Evolutionary conservation across 2,113 vertebrate genomes (phyloP), one percentile per base, ranked within the genome.

Genomic region (Danionella cerebrum): DNA sequence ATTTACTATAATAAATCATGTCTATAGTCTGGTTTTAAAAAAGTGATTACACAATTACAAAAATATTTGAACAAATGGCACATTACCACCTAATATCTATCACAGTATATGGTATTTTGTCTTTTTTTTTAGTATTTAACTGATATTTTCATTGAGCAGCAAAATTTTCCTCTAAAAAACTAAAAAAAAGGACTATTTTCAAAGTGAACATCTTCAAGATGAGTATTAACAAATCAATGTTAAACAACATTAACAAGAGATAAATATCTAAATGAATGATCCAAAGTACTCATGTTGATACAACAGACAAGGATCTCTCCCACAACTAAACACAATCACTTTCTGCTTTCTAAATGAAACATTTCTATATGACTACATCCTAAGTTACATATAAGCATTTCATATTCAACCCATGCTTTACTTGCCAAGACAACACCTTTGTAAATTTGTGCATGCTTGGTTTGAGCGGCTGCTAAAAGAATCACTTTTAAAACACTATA

Each of bases 61-160:
- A 51, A 52, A 38, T 4, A 58, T 65, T 65, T 36, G 57, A 69
- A 66, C 24, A 53, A 74, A 74, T 66, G 45, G 39, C 62, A 70
- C 67, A 58, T 51, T 52, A 44, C 55, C 27, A 55, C 39, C 11
- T 29, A 36, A 52, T 66, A 41, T 39, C 31, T 69, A 47, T 60
- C 47, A 71, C 73, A 75, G 27, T 63, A 57, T 48, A 41, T 27
- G 55, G 47, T 45, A 65, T 52, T 65, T 35, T 53, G 16, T 59
- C 14, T 66, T 42, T 8, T 24, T 38, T 58, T 58, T 44, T 65
- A n/a, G n/a, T n/a, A n/a, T n/a, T n/a, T n/a, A n/a, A n/a, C n/a
- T n/a, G n/a, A n/a, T n/a, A n/a, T n/a, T n/a, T n/a, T n/a, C n/a
- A n/a, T n/a, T n/a, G n/a, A n/a, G n/a, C n/a, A n/a, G n/a, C n/a